Percentiles rank a stretch among this genome's conserved stretches.
These are phyloP conservation scores for Pluvianellus socialis DNA, from an alignment of 2,113 vertebrate genomes.

Conservation along the genomic window DNA sequence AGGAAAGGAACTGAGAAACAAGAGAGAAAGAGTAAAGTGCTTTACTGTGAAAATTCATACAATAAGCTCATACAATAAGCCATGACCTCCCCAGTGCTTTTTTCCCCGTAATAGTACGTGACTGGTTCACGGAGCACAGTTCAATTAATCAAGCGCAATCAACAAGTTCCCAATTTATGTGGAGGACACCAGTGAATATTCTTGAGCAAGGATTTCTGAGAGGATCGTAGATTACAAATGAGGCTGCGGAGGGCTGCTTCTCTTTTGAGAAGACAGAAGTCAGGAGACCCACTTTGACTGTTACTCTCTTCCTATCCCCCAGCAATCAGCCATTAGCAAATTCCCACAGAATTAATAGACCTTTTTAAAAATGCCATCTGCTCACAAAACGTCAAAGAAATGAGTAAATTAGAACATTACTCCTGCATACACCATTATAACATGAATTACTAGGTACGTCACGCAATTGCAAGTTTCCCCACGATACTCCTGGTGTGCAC, in stretches of 20 bases:
- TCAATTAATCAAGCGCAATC: background rate
- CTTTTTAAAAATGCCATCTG: slow-evolving; percentile 12
- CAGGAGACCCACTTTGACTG: background rate
- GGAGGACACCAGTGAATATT: background rate
- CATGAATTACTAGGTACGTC: background rate
- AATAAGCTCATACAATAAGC: background rate
- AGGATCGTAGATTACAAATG: background rate
- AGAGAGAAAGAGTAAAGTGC: background rate
- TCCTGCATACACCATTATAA: background rate
- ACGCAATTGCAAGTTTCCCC: background rate
- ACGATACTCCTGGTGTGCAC: background rate
- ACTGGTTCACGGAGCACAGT: background rate
- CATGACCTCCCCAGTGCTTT: background rate
- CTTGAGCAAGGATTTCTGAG: background rate
- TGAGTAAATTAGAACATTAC: background rate
- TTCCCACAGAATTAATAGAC: background rate
- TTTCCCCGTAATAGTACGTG: background rate
- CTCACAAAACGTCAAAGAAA: background rate
- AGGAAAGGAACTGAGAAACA: background rate
- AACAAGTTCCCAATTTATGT: background rate
- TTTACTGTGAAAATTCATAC: background rate
- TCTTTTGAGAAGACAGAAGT: background rate
- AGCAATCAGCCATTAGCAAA: background rate
- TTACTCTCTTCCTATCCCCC: background rate
- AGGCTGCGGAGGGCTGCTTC: background rate